These are phyloP conservation scores for Piprites chloris DNA, from an alignment of 2,113 vertebrate genomes.

Conservation along the genomic window DNA sequence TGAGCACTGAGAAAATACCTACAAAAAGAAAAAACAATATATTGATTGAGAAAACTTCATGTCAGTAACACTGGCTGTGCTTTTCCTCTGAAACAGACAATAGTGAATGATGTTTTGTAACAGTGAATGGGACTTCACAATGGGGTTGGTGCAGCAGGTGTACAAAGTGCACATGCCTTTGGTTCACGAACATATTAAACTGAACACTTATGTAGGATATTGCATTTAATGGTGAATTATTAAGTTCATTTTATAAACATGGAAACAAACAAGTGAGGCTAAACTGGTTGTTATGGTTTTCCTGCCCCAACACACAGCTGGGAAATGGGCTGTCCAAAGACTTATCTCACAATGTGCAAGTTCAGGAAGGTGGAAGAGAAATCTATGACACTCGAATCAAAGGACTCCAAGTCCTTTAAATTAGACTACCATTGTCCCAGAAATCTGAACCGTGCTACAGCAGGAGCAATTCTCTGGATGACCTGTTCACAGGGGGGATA, in stretches of 20 bases:
- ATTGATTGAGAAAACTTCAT: neutral
- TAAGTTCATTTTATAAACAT: neutral
- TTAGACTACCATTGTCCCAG: neutral
- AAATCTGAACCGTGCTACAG: neutral
- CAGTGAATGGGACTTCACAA: constrained; percentile 8
- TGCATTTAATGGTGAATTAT: neutral
- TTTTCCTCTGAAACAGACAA: neutral
- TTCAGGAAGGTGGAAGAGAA: neutral
- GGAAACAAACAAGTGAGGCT: neutral
- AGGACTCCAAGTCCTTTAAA: neutral
- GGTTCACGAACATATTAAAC: neutral
- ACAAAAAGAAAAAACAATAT: neutral
- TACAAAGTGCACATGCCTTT: neutral
- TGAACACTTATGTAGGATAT: neutral
- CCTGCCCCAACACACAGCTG: neutral
- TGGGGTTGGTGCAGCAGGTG: neutral
- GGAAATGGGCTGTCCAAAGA: neutral
- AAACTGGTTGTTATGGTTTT: neutral
- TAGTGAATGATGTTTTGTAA: neutral
- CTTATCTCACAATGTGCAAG: neutral
- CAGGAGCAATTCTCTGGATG: neutral
- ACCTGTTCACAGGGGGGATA: neutral
- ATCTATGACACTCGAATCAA: neutral
- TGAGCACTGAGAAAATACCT: constrained; percentile 99
- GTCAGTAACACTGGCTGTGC: neutral